Evolutionary conservation across 2,888 invertebrate species (phyloP).

Genomic region (Vesta saturnalis): DNA sequence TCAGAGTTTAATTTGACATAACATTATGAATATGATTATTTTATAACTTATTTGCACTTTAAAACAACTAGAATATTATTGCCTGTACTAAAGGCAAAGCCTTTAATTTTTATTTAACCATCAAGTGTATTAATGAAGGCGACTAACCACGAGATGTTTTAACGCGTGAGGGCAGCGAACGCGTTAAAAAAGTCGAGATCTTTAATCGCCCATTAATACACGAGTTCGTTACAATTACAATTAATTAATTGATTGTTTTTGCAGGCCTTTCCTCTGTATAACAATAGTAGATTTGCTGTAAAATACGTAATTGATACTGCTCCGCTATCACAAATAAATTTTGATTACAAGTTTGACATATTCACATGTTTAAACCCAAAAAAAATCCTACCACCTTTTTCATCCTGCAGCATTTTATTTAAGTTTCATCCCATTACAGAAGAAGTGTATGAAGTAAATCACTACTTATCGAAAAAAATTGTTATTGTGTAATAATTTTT

Average conservation of each 20-base stretch:
- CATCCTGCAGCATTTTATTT: slow-evolving; percentile 55
- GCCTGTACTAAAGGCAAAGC: too few species aligned
- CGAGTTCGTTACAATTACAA: not conserved
- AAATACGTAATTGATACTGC: slow-evolving; percentile 50
- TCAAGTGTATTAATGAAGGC: too few species aligned
- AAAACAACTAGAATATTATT: too few species aligned
- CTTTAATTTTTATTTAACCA: too few species aligned
- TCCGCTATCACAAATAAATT: slow-evolving; percentile 50
- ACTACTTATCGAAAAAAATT: not conserved
- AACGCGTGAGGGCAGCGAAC: too few species aligned
- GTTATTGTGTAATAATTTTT: not conserved
- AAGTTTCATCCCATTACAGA: slow-evolving; percentile 59
- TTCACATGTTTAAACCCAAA: slow-evolving; percentile 56
- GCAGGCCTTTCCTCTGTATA: slow-evolving; percentile 60
- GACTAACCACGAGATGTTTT: too few species aligned
- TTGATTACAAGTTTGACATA: slow-evolving; percentile 52
- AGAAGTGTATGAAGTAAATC: slow-evolving; percentile 53
- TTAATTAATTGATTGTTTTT: not conserved
- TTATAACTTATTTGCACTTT: too few species aligned
- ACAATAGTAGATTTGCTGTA: slow-evolving; percentile 53
- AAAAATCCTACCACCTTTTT: slow-evolving; percentile 50
- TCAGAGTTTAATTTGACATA: too few species aligned
- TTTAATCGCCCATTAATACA: too few species aligned
- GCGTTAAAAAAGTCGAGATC: too few species aligned
- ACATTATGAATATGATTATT: too few species aligned